Evolutionary conservation across 2,113 vertebrate genomes (phyloP), one percentile per base, ranked within the genome.

Genomic region (Bubo scandiacus): DNA sequence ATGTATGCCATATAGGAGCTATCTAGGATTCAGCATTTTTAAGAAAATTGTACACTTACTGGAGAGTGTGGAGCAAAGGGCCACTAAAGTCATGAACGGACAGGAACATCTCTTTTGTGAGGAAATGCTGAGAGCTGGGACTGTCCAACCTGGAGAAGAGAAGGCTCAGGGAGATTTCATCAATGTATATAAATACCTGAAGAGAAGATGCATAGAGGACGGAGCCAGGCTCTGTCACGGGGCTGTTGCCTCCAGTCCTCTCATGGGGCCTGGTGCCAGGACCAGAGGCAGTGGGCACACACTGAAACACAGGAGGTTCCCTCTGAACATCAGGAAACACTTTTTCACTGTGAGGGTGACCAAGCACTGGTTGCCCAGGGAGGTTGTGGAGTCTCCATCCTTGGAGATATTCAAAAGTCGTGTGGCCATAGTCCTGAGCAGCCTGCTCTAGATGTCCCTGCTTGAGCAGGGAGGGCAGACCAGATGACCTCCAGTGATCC

Each of bases 401-500:
- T 25, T n/a, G 49, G 26, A 32, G 55, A 22, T 34, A 29, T 0
- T 79, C 15, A 11, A 16, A 85, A 55, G 38, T 25, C 2, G 0
- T 2, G 43, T 36, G n/a, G 27, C 20, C 5, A 2, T 0, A 0
- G 40, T 27, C n/a, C 40, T 43, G 26, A 14, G 12, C 8, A 30
- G 0, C 15, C 3, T 1, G 51, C 12, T 52, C 6, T 29, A 0
- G 61, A 17, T 62, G 30, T 3, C 14, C 36, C 11, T 82, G 32
- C 40, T 54, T 71, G 52, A 75, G 23, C 27, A 71, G 25, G 5
- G 25, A 20, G 2, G 2, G 43, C 63, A 30, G 42, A 49, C 12
- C 68, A 58, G 27, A 3, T 19, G 4, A 21, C 2, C 8, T 52
- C 10, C 51, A 57, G 30, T 11, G 10, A 25, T 55, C 30, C 6